Evolutionary conservation across 2,113 vertebrate genomes (phyloP), one percentile per base, ranked within the genome.

Genomic region (Sialia sialis): DNA sequence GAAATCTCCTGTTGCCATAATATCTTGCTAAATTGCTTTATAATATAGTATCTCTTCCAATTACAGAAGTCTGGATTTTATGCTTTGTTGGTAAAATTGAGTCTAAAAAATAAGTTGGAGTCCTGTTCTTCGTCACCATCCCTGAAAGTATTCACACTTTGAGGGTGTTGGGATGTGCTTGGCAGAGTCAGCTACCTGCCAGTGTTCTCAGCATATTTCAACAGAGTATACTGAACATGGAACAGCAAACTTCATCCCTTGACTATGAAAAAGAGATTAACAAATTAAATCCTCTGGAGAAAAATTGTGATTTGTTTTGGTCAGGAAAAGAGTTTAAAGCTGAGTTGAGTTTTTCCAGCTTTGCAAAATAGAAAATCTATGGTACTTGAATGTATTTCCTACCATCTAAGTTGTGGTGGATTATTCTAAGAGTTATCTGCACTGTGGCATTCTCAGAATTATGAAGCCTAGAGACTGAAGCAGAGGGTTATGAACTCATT

Each of bases 181-280:
- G 69, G 66, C 60, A 56, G 67, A 62, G 56, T 51, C 44, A 84
- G 34, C 44, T 87, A 75, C 83, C 75, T 90, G 49, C 59, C 91
- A 59, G 46, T 75, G 52, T 55, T 92, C 69, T 60, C 55, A 44
- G 21, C 27, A 59, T 29, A 75, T 89, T 92, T 59, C 52, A 78
- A 74, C 25, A 63, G 52, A 39, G 9, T 76, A 93, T 48, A 75
- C 10, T 39, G 56, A 89, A 64, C 4, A 26, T 1, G 0, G 2
- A 93, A 67, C 85, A 79, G 10, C 64, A 95, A 94, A n/a, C 32
- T 88, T 89, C 60, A 67, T 93, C 63, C 58, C 95, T 96, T 51
- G 26, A 76, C 74, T 92, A 29, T 55, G 68, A 93, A 95, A 96
- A 96, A 83, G 20, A 93, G 16, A 84, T 30, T 7, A 94, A 56